Conservation (phyloP, 1,140 invertebrate genomes). For the Drosophila arizonae region DNA sequence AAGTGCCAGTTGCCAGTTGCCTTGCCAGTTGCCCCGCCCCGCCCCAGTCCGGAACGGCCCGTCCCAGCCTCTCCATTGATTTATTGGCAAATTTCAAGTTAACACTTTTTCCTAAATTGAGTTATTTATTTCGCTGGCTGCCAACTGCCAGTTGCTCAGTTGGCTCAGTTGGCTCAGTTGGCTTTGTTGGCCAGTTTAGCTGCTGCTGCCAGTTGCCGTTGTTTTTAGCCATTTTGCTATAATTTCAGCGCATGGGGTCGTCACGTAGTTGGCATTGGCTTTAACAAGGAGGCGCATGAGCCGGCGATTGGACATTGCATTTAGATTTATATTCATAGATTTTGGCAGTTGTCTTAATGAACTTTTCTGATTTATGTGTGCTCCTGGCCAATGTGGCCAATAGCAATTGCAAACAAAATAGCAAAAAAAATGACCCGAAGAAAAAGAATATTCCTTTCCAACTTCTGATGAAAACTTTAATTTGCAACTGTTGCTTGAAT, state of each 20-base stretch:
- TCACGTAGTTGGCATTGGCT: constrained; percentile 45
- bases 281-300: constrained; percentile 14
- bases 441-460: constrained; percentile 14
- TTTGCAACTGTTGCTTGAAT: too few relatives aligned
- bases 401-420: too few relatives aligned
- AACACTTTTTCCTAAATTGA: constrained; percentile 76
- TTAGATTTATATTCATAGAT: constrained; percentile 73
- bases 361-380: constrained; percentile 71
- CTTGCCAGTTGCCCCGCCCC: too few relatives aligned
- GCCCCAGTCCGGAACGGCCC: too few relatives aligned
- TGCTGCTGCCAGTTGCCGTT: constrained; percentile 18
- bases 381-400: too few relatives aligned
- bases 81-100: constrained; percentile 75
- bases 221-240: constrained; percentile 30
- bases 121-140: constrained; percentile 65
- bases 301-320: constrained; percentile 6
- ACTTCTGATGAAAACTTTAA: constrained; percentile 22
- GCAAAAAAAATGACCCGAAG: neutral
- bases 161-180: neutral
- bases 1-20: too few relatives aligned
- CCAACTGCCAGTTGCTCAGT: constrained; percentile 25
- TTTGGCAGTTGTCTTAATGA: constrained; percentile 75
- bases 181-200: constrained; percentile 1
- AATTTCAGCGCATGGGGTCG: constrained; percentile 43
- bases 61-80: constrained; percentile 58